Conservation (phyloP, 64 coral and sea anemone genomes). For the Orbicella faveolata region DNA sequence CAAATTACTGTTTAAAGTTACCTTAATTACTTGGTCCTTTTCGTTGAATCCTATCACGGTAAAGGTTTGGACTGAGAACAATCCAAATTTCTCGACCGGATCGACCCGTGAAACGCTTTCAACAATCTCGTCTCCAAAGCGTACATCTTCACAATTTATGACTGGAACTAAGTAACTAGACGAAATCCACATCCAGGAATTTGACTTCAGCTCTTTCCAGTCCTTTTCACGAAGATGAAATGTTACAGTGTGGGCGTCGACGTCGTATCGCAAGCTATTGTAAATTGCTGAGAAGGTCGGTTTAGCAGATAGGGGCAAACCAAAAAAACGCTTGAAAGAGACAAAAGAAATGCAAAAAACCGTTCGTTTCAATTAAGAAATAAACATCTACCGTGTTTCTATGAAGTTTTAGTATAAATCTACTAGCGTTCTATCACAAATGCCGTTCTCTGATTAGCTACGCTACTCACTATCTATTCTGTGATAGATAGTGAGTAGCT, state of each 20-base stretch:
- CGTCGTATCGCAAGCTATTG: slow-evolving; percentile 52
- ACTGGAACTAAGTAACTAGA: not conserved
- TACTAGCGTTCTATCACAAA: too few relatives aligned
- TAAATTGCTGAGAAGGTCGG: not conserved
- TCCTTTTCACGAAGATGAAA: slow-evolving; percentile 52
- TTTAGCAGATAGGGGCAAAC: not conserved
- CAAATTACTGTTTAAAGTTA: not conserved
- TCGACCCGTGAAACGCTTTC: not conserved
- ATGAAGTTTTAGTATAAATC: too few relatives aligned
- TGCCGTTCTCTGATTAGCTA: too few relatives aligned
- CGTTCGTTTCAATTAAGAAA: not conserved
- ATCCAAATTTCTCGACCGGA: slow-evolving; percentile 30
- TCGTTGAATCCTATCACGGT: not conserved
- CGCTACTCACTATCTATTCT: too few relatives aligned
- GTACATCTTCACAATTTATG: not conserved
- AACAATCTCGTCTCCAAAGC: not conserved
- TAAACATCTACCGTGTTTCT: too few relatives aligned
- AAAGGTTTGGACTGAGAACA: slow-evolving; percentile 31
- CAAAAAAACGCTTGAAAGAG: not conserved
- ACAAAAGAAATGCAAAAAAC: not conserved
- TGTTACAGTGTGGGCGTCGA: not conserved
- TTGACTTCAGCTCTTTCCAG: slow-evolving; percentile 29
- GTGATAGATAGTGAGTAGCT: too few relatives aligned
- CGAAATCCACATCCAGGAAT: not conserved
- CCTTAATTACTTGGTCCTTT: slow-evolving; percentile 5